Percentiles rank a stretch among this genome's conserved stretches.
These are phyloP conservation scores for Pelobates fuscus DNA, from an alignment of 2,113 vertebrate genomes.

Conservation along the genomic window DNA sequence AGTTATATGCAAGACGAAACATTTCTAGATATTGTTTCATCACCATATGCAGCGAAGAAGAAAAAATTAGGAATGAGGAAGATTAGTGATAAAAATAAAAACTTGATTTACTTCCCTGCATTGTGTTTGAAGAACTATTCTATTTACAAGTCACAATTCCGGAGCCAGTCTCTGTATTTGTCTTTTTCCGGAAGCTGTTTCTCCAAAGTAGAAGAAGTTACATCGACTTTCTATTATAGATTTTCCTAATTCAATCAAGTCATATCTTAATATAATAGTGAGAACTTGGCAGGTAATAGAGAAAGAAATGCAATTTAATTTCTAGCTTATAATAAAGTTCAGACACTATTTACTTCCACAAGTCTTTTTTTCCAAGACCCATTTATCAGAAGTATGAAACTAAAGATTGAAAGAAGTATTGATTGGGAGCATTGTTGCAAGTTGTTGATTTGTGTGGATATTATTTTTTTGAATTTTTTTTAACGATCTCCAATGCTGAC, in stretches of 20 bases:
- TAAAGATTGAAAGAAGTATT: neutral
- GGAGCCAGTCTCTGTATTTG: no score
- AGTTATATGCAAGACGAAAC: no score
- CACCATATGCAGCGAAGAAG: no score
- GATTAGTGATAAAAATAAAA: no score
- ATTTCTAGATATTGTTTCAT: no score
- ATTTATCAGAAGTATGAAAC: neutral
- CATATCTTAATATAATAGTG: neutral
- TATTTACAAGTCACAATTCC: no score
- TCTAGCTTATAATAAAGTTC: neutral
- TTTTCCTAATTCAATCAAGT: constrained; percentile 9
- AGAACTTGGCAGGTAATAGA: neutral
- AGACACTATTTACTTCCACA: neutral
- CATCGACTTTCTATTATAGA: constrained; percentile 7
- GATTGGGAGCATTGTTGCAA: neutral
- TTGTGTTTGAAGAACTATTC: no score
- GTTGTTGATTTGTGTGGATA: no score
- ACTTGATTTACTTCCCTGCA: no score
- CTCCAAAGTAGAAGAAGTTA: neutral
- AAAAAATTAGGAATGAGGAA: no score
- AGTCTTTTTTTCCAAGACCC: neutral
- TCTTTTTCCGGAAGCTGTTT: neutral
- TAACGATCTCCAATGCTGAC: no score
- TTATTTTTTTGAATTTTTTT: no score
- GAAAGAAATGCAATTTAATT: constrained; percentile 8